These are phyloP conservation scores for Axea sp. DNA, from an alignment of 2,888 invertebrate genomes.

Conservation along the genomic window DNA sequence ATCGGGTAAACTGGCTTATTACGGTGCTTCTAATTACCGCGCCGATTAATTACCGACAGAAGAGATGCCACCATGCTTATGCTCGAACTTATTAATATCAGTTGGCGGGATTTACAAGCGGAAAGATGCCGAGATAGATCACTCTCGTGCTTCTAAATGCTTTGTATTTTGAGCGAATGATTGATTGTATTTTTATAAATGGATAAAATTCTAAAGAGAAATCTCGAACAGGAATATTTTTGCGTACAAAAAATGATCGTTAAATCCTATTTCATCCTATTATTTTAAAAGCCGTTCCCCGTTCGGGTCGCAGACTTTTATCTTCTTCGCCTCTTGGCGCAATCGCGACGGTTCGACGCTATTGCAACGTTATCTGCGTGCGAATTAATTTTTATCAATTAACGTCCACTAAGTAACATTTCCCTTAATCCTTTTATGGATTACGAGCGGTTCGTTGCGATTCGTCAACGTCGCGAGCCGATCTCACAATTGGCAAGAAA, in stretches of 20 bases:
- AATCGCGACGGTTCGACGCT: neutral
- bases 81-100: slow-evolving; percentile 31
- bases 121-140: slow-evolving; percentile 18
- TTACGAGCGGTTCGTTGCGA: slow-evolving; percentile 18
- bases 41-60: slow-evolving; percentile 37
- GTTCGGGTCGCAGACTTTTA: neutral
- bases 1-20: slow-evolving; percentile 28
- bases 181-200: slow-evolving; percentile 25
- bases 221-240: neutral
- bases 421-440: slow-evolving; percentile 44
- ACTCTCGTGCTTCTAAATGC: slow-evolving; percentile 5
- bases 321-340: neutral
- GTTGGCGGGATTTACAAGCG: slow-evolving; percentile 4
- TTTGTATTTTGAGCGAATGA: slow-evolving; percentile 6
- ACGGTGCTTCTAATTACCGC: slow-evolving; percentile 35
- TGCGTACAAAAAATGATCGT: neutral
- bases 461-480: slow-evolving; percentile 39
- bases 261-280: slow-evolving; percentile 6
- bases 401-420: slow-evolving; percentile 16
- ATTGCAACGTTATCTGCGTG: slow-evolving; percentile 1
- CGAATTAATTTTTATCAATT: slow-evolving; percentile 19
- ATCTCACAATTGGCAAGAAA: slow-evolving; percentile 48
- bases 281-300: neutral
- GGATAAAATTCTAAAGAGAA: neutral
- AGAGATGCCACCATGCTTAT: slow-evolving; percentile 7